These are phyloP conservation scores for Ceraclea dissimilis DNA, from an alignment of 2,888 invertebrate genomes.

Conservation along the genomic window DNA sequence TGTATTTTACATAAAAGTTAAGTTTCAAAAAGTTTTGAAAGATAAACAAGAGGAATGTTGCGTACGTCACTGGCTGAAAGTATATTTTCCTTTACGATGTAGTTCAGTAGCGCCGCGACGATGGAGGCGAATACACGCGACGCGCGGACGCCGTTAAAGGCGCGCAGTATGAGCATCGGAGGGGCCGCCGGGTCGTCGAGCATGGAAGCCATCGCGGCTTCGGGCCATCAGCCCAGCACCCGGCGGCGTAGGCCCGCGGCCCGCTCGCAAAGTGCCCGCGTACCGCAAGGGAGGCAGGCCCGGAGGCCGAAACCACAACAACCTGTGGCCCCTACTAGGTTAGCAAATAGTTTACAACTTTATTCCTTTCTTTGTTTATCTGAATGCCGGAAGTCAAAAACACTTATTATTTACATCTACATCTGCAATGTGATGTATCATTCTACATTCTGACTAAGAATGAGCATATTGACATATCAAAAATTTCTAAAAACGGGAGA, in stretches of 20 bases:
- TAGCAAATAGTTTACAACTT: background rate
- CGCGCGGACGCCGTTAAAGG: slow-evolving; percentile 59
- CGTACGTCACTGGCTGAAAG: background rate
- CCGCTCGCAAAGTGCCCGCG: slow-evolving; percentile 68
- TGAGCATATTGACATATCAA: no score
- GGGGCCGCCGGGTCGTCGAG: slow-evolving; percentile 61
- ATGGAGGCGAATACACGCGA: slow-evolving; percentile 53
- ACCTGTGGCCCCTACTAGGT: slow-evolving; percentile 27
- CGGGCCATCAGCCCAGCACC: slow-evolving; percentile 42
- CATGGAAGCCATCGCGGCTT: slow-evolving; percentile 56
- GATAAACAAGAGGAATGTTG: no score
- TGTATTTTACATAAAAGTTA: no score
- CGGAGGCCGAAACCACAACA: slow-evolving; percentile 42
- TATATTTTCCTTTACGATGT: slow-evolving; percentile 15
- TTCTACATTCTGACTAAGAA: no score
- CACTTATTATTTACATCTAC: background rate
- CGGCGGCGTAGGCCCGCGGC: slow-evolving; percentile 60
- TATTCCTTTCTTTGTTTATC: background rate
- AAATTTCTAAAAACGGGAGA: no score
- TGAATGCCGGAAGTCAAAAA: background rate
- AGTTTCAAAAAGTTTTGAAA: no score
- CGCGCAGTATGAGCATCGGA: slow-evolving; percentile 70
- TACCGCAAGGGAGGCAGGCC: slow-evolving; percentile 57
- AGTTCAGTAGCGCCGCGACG: slow-evolving; percentile 44
- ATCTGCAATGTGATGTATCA: no score